Evolutionary conservation across 2,113 vertebrate genomes (phyloP), one percentile per base, ranked within the genome.

Genomic region (Gorilla gorilla): DNA sequence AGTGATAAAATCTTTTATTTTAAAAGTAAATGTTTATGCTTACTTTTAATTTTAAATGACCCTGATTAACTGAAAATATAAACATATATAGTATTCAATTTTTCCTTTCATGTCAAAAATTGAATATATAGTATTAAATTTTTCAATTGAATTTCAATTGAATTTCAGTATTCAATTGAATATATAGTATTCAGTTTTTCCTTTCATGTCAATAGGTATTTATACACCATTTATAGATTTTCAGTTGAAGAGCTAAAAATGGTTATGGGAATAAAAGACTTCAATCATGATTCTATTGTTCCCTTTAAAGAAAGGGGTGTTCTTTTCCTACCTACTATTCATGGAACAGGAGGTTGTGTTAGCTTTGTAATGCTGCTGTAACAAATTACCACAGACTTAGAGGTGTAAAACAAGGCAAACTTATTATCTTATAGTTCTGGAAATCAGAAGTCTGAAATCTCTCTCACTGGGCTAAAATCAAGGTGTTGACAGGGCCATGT

Each of bases 21-120:
- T 32, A 61, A 93, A 90, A 73, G 7, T 66, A 87, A 50, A 89
- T 86, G 5, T 90, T 80, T 72, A 23, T 84, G 13, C n/a, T 75
- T 66, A 78, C 35, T 64, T 92, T 61, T 38, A 83, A 59, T 84
- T 97, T 95, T 52, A 87, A 86, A 45, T 68, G 22, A 89, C 66
- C 3, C 11, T n/a, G 8, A 81, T 88, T 83, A 75, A 73, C 25
- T 89, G 25, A 84, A 45, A 75, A 59, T 50, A 70, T 70, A 76
- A 79, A 48, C 2, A 59, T 83, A 30, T 55, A 30, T 38, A 48
- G 12, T 75, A 40, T n/a, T 94, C 3, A 83, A 2, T 22, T 85
- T 93, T 68, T 52, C 3, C 23, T 85, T 90, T 50, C 68, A 40
- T 38, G 14, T 14, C n/a, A 61, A 45, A 40, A 40, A 40, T 40